Conservation (phyloP, 2,797 vertebrate genomes). For the Champsocephalus gunnari region DNA sequence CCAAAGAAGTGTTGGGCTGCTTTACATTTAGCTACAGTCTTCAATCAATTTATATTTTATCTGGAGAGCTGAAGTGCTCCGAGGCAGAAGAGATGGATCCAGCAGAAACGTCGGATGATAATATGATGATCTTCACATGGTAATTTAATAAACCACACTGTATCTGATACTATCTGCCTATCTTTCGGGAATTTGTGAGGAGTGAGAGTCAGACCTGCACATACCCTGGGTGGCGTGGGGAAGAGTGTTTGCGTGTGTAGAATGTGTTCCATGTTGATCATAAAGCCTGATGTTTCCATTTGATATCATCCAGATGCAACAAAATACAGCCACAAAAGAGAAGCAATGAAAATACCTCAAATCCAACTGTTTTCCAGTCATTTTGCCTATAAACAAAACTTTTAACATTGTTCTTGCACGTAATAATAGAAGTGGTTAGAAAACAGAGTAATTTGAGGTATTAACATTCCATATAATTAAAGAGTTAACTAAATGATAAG, state of each 20-base stretch:
- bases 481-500: constrained; percentile 11
- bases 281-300: constrained; percentile 21
- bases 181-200: neutral
- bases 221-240: neutral
- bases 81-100: constrained; percentile 7
- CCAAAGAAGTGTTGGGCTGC: constrained; percentile 6
- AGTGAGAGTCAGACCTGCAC: neutral
- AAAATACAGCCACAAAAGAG: constrained; percentile 12
- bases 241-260: constrained; percentile 12
- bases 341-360: constrained; percentile 11
- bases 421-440: constrained; percentile 39
- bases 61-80: neutral
- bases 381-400: constrained; percentile 11
- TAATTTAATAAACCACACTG: constrained; percentile 1
- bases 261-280: constrained; percentile 12
- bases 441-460: constrained; percentile 39
- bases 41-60: neutral
- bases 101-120: neutral
- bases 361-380: constrained; percentile 15
- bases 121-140: neutral
- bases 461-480: constrained; percentile 40
- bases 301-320: constrained; percentile 44
- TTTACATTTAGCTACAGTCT: neutral
- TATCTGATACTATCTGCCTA: neutral
- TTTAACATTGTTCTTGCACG: constrained; percentile 22